Conservation (phyloP, 2,888 invertebrate genomes). For the Tenthredo notha region DNA sequence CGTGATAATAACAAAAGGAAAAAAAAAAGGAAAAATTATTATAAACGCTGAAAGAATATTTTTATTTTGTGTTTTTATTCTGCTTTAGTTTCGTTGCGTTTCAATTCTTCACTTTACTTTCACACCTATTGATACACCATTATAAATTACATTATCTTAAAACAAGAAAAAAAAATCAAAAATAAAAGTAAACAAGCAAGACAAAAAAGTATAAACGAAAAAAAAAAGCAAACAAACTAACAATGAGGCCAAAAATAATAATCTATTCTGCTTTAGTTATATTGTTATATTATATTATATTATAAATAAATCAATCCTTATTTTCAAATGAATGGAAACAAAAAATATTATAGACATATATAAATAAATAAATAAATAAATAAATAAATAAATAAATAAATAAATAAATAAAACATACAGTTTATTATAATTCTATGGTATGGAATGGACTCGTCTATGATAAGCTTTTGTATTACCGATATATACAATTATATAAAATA, state of each 20-base stretch:
- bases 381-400: slow-evolving; percentile 68
- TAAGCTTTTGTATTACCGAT: neutral
- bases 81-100: neutral
- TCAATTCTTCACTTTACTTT: neutral
- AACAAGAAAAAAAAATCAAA: neutral
- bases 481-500: neutral
- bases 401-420: slow-evolving; percentile 67
- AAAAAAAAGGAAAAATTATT: neutral
- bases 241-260: neutral
- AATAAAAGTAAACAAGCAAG: neutral
- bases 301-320: neutral
- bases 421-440: slow-evolving; percentile 68
- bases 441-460: slow-evolving; percentile 62
- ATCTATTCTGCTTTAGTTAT: slow-evolving; percentile 14
- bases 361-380: neutral
- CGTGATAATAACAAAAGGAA: neutral
- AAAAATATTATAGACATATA: neutral
- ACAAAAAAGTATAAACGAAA: neutral
- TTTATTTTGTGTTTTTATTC: neutral
- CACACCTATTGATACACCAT: neutral
- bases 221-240: too few species aligned
- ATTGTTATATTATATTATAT: neutral
- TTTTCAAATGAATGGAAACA: neutral
- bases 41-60: neutral
- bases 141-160: neutral